These are phyloP conservation scores for Ethmia dodecea DNA, from an alignment of 2,888 invertebrate genomes.

Conservation along the genomic window DNA sequence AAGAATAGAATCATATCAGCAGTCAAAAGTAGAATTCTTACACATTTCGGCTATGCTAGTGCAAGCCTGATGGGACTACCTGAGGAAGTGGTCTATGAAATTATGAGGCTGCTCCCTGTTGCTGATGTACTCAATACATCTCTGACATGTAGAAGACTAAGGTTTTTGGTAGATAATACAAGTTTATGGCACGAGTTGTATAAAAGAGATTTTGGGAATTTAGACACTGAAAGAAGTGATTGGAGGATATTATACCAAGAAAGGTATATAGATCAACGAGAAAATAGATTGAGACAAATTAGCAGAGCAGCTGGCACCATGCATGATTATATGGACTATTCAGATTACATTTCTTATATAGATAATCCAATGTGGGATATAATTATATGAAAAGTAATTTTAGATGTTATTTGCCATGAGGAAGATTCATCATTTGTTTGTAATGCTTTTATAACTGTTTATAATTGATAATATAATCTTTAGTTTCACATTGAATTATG, in stretches of 20 bases:
- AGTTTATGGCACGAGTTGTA: slow-evolving; percentile 54
- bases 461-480: too few relatives aligned
- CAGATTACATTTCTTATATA: slow-evolving; percentile 52
- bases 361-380: slow-evolving; percentile 61
- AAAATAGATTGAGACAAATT: slow-evolving; percentile 21
- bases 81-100: slow-evolving; percentile 53
- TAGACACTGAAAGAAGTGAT: slow-evolving; percentile 22
- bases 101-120: slow-evolving; percentile 42
- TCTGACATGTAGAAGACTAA: slow-evolving; percentile 46
- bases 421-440: too few relatives aligned
- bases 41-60: slow-evolving; percentile 58
- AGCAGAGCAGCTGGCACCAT: slow-evolving; percentile 32
- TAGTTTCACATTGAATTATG: too few relatives aligned
- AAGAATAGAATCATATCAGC: slow-evolving; percentile 75
- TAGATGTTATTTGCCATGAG: not conserved
- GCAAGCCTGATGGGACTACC: slow-evolving; percentile 65
- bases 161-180: slow-evolving; percentile 37
- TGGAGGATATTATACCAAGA: slow-evolving; percentile 50
- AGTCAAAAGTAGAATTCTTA: slow-evolving; percentile 73
- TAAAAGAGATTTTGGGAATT: slow-evolving; percentile 45
- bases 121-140: slow-evolving; percentile 42
- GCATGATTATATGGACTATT: slow-evolving; percentile 53
- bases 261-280: slow-evolving; percentile 28
- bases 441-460: too few relatives aligned
- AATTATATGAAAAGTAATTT: slow-evolving; percentile 10